These are phyloP conservation scores for Semaprochilodus insignis DNA, from an alignment of 2,797 vertebrate species.

Conservation along the genomic window DNA sequence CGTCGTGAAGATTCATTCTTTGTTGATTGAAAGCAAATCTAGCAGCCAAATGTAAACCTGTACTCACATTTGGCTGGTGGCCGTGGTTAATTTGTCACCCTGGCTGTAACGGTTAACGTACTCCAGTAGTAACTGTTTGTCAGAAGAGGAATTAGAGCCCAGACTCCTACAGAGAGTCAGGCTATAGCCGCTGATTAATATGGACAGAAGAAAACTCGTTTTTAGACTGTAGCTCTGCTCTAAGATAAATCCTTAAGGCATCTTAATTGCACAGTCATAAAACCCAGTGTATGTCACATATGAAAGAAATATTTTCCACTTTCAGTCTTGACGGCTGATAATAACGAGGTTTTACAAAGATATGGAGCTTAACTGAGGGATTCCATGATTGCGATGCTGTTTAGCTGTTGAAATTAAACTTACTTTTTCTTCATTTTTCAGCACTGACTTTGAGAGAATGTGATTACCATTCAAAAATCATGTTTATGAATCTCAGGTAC, in stretches of 20 bases:
- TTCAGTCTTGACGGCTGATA: too few species aligned
- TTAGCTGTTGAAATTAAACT: too few species aligned
- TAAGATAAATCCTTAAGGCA: neutral
- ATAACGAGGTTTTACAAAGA: too few species aligned
- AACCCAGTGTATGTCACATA: neutral
- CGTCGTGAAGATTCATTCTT: neutral
- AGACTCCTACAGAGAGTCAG: neutral
- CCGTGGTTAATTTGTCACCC: neutral
- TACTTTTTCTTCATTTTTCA: too few species aligned
- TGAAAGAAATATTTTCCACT: too few species aligned
- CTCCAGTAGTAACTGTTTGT: neutral
- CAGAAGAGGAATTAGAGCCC: neutral
- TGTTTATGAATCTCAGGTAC: too few species aligned
- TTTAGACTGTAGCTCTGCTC: neutral
- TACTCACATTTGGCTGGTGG: neutral
- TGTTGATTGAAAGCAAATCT: neutral
- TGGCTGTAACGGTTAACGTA: neutral
- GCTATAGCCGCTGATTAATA: neutral
- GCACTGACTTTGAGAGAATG: too few species aligned
- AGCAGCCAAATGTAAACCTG: neutral
- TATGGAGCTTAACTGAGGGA: too few species aligned
- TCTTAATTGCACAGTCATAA: neutral
- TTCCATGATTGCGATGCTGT: too few species aligned
- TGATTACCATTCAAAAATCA: too few species aligned
- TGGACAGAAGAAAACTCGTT: too few species aligned